Conservation (phyloP, 2,888 invertebrate species). For the Neoitamus cyanurus region DNA sequence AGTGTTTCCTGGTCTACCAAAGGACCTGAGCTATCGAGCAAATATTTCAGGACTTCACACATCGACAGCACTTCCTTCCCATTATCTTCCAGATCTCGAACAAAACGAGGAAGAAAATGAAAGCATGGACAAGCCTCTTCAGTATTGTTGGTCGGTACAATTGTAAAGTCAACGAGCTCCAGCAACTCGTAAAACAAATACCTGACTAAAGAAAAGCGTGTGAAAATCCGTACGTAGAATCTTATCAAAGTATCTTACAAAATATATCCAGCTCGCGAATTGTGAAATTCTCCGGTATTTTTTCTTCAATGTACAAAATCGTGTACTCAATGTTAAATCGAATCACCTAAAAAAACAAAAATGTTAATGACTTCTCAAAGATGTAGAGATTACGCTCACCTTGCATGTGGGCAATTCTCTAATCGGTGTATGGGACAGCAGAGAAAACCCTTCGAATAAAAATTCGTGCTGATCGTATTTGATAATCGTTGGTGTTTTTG, state of each 20-base stretch:
- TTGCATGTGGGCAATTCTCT: slow-evolving; percentile 87
- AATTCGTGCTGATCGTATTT: slow-evolving; percentile 94
- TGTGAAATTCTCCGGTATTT: slow-evolving; percentile 91
- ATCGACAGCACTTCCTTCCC: slow-evolving; percentile 93
- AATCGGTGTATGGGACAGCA: slow-evolving; percentile 91
- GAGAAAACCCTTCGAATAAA: slow-evolving; percentile 96
- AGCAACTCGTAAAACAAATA: slow-evolving; percentile 91
- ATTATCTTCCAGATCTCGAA: slow-evolving; percentile 84
- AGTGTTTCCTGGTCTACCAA: slow-evolving; percentile 79
- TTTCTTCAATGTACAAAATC: slow-evolving; percentile 90
- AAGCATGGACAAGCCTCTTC: slow-evolving; percentile 85
- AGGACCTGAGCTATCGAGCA: slow-evolving; percentile 81
- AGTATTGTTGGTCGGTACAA: slow-evolving; percentile 75
- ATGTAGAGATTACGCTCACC: slow-evolving; percentile 63
- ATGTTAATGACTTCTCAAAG: not conserved
- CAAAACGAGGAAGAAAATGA: slow-evolving; percentile 97
- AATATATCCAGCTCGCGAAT: slow-evolving; percentile 90
- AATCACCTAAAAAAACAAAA: slow-evolving; percentile 69
- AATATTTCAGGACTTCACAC: slow-evolving; percentile 90
- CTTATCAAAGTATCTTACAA: slow-evolving; percentile 69
- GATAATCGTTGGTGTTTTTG: slow-evolving; percentile 93
- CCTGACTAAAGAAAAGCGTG: slow-evolving; percentile 75
- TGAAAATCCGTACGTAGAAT: no score
- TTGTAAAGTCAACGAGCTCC: slow-evolving; percentile 91
- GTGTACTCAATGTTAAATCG: slow-evolving; percentile 97